Evolutionary conservation across 2,797 vertebrate genomes (phyloP).

Genomic region (Spinibarbus caldwelli): DNA sequence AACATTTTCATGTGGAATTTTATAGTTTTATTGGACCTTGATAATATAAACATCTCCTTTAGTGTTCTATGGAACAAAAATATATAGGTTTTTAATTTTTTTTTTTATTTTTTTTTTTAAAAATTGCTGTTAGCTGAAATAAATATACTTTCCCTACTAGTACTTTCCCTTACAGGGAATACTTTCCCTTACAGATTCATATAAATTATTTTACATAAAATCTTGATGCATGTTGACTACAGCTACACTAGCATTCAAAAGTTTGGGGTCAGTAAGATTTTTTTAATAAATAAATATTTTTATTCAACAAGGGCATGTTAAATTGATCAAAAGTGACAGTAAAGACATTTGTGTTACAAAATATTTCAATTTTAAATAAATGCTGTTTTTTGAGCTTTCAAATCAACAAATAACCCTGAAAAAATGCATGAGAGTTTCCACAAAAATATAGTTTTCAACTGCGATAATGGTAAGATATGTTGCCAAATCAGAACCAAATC

Average conservation of each 20-base stretch:
- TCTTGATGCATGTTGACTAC: not conserved
- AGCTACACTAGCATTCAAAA: not conserved
- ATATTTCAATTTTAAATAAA: not conserved
- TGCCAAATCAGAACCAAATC: not conserved
- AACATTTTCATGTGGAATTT: not conserved
- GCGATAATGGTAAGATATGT: not conserved
- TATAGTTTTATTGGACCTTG: not conserved
- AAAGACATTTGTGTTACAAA: not conserved
- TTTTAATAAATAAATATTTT: not conserved
- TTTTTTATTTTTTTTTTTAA: not conserved
- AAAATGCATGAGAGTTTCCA: not conserved
- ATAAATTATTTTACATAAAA: not conserved
- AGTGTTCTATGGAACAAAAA: not conserved
- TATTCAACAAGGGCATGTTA: not conserved
- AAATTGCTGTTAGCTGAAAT: not conserved
- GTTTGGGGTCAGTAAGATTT: not conserved
- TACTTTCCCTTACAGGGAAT: not conserved
- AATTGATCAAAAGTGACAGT: not conserved
- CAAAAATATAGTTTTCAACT: not conserved
- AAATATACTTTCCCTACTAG: too few species aligned
- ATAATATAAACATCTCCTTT: not conserved
- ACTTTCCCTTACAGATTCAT: not conserved
- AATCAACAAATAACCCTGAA: not conserved
- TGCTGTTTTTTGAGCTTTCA: not conserved
- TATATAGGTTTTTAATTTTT: not conserved